Conservation (phyloP, 1,140 invertebrate species). For the Orius insidiosus region DNA sequence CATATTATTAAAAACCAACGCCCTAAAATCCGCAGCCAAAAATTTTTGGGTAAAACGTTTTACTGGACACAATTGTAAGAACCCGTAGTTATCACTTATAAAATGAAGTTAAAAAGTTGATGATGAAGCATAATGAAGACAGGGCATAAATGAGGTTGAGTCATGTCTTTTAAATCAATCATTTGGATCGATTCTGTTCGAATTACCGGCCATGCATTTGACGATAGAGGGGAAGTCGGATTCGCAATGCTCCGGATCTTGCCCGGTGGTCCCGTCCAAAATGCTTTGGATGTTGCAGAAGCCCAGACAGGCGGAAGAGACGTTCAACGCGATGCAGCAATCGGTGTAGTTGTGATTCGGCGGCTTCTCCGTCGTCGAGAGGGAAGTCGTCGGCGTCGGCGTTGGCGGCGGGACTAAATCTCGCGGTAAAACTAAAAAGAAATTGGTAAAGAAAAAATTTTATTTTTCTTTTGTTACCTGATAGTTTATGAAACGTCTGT, state of each 20-base stretch:
- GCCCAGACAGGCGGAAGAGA: conserved; percentile 46
- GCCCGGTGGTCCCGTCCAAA: conserved; percentile 54
- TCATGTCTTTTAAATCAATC: no score
- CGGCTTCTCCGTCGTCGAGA: conserved; percentile 26
- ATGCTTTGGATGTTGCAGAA: conserved; percentile 72
- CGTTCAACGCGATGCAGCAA: conserved; percentile 50
- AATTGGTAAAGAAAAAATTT: no score
- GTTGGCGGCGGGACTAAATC: conserved; percentile 22
- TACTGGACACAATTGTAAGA: no score
- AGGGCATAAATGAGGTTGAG: no score
- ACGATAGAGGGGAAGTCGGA: conserved; percentile 58
- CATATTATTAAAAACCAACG: no score
- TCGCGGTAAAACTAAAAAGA: conserved; percentile 35
- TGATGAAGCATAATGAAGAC: no score
- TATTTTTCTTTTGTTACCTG: conserved; percentile 36
- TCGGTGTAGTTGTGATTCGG: conserved; percentile 52
- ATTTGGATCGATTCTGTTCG: no score
- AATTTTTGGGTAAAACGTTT: no score
- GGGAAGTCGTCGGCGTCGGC: conserved; percentile 23
- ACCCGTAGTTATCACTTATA: no score
- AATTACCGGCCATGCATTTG: conserved; percentile 35
- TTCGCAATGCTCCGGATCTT: conserved; percentile 61
- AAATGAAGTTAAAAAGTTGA: no score
- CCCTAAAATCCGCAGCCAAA: no score
- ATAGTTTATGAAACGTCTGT: conserved; percentile 53